Percentiles rank a stretch among this genome's conserved stretches.
These are phyloP conservation scores for Tipula vernalis DNA, from an alignment of 2,888 invertebrate species.

Conservation along the genomic window DNA sequence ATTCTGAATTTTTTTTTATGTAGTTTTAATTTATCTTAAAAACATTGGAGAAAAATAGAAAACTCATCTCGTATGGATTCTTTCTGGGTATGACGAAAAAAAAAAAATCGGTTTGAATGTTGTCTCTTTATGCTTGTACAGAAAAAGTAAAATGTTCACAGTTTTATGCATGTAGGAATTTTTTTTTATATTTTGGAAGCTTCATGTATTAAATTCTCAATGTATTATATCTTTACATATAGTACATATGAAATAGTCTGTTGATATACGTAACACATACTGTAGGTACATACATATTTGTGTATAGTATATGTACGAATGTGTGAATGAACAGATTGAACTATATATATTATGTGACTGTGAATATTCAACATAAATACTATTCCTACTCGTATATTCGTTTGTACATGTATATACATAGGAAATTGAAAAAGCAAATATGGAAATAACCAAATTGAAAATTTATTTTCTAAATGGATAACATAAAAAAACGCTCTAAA, in stretches of 20 bases:
- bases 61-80: not conserved
- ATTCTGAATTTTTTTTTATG: not conserved
- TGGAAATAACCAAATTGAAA: not conserved
- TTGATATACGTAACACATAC: not conserved
- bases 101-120: not conserved
- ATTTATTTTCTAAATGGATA: not conserved
- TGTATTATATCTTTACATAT: not conserved
- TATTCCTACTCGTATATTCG: not conserved
- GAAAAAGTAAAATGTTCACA: not conserved
- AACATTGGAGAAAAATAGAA: not conserved
- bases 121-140: not conserved
- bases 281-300: not conserved
- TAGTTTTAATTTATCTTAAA: not conserved
- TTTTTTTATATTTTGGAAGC: not conserved
- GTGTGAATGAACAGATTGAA: not conserved
- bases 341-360: not conserved
- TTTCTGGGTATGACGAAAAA: not conserved
- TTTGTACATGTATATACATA: not conserved
- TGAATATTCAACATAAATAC: not conserved
- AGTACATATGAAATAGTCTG: not conserved
- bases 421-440: not conserved
- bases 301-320: not conserved
- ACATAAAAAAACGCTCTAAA: not conserved
- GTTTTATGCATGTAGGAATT: not conserved
- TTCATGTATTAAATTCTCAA: not conserved